These are phyloP conservation scores for Benitochromis conjunctus DNA, from an alignment of 2,113 vertebrate genomes.

Conservation along the genomic window DNA sequence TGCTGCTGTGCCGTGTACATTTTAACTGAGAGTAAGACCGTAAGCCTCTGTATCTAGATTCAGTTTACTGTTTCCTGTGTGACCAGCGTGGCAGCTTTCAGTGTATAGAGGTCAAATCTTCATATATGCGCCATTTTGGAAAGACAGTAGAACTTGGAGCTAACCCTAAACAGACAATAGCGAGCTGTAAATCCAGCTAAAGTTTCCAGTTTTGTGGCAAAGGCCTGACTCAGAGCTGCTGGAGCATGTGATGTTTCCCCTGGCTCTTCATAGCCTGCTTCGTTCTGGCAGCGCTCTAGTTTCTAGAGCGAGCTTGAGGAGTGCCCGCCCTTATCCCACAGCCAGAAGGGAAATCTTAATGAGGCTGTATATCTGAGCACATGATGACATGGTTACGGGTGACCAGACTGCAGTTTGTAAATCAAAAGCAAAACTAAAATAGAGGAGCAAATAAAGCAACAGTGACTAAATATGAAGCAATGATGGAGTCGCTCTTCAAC, in stretches of 20 bases:
- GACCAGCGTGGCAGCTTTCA: background rate
- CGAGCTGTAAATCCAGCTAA: background rate
- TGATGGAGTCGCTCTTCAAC: background rate
- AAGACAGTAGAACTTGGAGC: background rate
- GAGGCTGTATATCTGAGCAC: constrained; percentile 27
- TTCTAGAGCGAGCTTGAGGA: background rate
- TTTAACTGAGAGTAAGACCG: background rate
- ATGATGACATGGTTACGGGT: constrained; percentile 33
- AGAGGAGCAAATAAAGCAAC: background rate
- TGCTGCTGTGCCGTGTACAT: background rate
- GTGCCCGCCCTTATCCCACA: background rate
- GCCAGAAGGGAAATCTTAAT: constrained; percentile 20
- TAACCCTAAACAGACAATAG: background rate
- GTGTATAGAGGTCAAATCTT: background rate
- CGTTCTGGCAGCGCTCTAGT: background rate
- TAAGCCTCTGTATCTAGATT: background rate
- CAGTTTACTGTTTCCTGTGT: background rate
- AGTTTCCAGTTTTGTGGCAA: constrained; percentile 15
- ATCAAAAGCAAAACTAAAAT: constrained; percentile 31
- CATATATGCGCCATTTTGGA: background rate
- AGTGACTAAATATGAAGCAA: background rate
- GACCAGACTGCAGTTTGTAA: constrained; percentile 1
- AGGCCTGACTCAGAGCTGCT: background rate
- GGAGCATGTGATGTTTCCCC: constrained; percentile 37
- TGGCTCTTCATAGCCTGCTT: constrained; percentile 9